phyloP scores from a whole-genome alignment of 1,140 invertebrate species.

The Trachymyrmex septentrionalis region DNA sequence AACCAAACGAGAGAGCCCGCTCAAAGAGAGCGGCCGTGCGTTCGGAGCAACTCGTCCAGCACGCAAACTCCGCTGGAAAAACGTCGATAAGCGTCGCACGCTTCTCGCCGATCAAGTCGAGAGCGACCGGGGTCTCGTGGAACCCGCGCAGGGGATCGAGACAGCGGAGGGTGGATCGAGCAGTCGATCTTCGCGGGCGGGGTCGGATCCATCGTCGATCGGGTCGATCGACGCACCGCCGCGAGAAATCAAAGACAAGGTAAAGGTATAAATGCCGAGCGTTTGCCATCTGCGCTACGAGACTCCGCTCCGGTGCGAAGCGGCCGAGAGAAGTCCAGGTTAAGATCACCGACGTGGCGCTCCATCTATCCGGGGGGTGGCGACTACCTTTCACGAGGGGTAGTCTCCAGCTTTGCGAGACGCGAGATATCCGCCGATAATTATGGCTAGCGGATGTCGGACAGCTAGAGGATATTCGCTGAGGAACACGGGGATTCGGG shows the following conservation, averaged over 20 bases:
- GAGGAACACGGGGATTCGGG: background rate
- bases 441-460: background rate
- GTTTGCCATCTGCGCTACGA: background rate
- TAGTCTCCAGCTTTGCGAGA: background rate
- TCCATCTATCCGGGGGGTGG: slow-evolving; percentile 26
- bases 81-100: slow-evolving; percentile 83
- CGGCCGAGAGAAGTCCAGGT: background rate
- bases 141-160: background rate
- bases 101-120: slow-evolving; percentile 31
- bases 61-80: slow-evolving; percentile 83
- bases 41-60: slow-evolving; percentile 79
- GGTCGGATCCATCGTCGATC: slow-evolving; percentile 12
- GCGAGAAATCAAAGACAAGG: background rate
- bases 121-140: slow-evolving; percentile 44
- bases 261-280: background rate
- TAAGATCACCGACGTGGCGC: slow-evolving; percentile 40
- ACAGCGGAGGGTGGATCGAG: slow-evolving; percentile 31
- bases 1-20: slow-evolving; percentile 71
- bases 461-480: background rate
- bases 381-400: slow-evolving; percentile 20
- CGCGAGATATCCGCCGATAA: slow-evolving; percentile 36
- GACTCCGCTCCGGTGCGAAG: background rate
- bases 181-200: slow-evolving; percentile 15
- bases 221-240: background rate
- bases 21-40: slow-evolving; percentile 42